Conservation (phyloP, 2,113 vertebrate species). For the Chunga burmeisteri region DNA sequence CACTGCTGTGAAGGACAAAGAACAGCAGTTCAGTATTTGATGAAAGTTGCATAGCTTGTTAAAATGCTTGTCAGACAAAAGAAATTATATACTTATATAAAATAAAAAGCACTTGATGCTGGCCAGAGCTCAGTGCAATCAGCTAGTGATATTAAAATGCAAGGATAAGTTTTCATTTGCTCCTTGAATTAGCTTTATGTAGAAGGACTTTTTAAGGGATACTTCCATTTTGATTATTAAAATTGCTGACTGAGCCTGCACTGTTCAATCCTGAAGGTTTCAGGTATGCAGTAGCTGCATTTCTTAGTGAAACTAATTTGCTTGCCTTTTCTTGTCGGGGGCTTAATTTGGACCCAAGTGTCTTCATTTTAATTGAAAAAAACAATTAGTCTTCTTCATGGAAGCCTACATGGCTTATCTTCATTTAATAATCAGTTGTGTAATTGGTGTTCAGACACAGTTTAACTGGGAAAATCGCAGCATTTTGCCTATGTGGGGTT, state of each 20-base stretch:
- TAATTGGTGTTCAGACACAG: conserved; percentile 23
- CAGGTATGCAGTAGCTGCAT: neutral
- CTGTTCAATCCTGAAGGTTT: neutral
- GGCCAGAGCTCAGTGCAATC: neutral
- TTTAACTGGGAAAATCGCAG: conserved; percentile 18
- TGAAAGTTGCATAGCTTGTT: neutral
- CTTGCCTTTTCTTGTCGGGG: neutral
- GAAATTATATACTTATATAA: neutral
- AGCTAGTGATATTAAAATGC: conserved; percentile 3
- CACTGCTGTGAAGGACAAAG: neutral
- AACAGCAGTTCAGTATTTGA: neutral
- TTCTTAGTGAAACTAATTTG: conserved; percentile 36
- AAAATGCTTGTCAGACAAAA: conserved; percentile 14
- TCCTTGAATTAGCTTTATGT: neutral
- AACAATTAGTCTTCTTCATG: neutral
- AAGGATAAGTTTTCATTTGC: conserved; percentile 3
- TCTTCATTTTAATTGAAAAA: conserved; percentile 30
- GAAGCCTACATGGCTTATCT: conserved; percentile 19
- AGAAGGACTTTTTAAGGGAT: conserved; percentile 19
- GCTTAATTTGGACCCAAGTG: conserved; percentile 29
- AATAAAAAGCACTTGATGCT: neutral
- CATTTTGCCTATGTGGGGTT: neutral
- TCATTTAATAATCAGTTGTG: conserved; percentile 38
- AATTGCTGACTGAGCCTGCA: neutral
- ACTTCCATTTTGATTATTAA: neutral